A percentile compares a stretch with the other conserved stretches of the same genome.
Conservation (phyloP, 2,888 invertebrate species). For the Trissolcus brochymenae region DNA sequence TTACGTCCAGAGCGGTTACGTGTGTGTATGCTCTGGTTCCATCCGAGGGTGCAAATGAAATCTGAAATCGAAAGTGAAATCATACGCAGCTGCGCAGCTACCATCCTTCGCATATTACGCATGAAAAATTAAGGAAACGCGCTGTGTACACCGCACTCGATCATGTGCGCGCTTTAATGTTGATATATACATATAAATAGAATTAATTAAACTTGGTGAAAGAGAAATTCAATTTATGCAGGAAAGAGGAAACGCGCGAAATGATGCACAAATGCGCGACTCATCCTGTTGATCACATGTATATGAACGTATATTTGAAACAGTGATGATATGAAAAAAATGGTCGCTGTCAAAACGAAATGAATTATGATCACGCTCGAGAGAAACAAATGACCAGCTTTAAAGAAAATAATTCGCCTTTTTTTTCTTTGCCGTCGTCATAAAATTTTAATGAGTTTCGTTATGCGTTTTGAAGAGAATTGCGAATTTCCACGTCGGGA, state of each 20-base stretch:
- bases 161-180: background rate
- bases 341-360: background rate
- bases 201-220: slow-evolving; percentile 35
- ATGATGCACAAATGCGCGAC: slow-evolving; percentile 15
- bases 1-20: slow-evolving; percentile 47
- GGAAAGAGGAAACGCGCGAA: slow-evolving; percentile 20
- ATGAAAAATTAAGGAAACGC: slow-evolving; percentile 35
- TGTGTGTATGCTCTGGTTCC: slow-evolving; percentile 1
- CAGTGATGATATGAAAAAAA: background rate
- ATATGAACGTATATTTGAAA: slow-evolving; percentile 2
- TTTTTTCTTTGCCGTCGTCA: no score
- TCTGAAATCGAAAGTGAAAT: slow-evolving; percentile 52
- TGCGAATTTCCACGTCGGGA: background rate
- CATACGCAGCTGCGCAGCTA: slow-evolving; percentile 21
- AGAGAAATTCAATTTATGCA: slow-evolving; percentile 25
- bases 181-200: slow-evolving; percentile 21
- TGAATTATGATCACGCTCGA: slow-evolving; percentile 1
- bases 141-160: background rate
- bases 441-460: no score
- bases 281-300: slow-evolving; percentile 18
- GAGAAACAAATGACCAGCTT: no score
- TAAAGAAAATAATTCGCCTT: no score
- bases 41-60: slow-evolving; percentile 48
- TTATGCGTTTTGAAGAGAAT: no score
- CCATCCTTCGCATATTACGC: slow-evolving; percentile 14